phyloP scores from a whole-genome alignment of 1,140 invertebrate genomes.

The Drosophila azteca region DNA sequence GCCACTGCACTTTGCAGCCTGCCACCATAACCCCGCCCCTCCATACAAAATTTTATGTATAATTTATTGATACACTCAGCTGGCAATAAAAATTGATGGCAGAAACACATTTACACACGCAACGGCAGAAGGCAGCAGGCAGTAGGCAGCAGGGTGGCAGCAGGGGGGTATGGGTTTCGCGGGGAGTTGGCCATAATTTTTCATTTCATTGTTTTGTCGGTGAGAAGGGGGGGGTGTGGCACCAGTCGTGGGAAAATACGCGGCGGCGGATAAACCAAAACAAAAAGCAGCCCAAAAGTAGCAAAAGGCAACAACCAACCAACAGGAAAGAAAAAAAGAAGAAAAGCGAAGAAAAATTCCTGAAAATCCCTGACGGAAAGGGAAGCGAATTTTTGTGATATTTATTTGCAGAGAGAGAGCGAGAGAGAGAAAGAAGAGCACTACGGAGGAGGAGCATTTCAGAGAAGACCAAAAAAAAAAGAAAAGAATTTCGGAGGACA shows the following conservation, averaged over 20 bases:
- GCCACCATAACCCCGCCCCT: no score
- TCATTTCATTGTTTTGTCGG: constrained; percentile 75
- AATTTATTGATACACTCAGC: constrained; percentile 81
- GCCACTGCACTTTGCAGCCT: constrained; percentile 35
- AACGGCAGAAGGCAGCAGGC: constrained; percentile 2
- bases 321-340: constrained; percentile 29
- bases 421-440: constrained; percentile 11
- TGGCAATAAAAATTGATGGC: constrained; percentile 80
- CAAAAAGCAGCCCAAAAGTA: constrained; percentile 55
- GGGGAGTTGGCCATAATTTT: constrained; percentile 63
- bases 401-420: constrained; percentile 62
- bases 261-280: constrained; percentile 63
- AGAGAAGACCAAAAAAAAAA: no score
- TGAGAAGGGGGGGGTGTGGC: not conserved
- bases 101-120: constrained; percentile 75
- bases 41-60: constrained; percentile 65
- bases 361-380: constrained; percentile 73
- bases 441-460: no score
- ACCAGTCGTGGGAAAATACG: constrained; percentile 59
- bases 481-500: no score
- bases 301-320: constrained; percentile 29
- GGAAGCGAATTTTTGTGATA: constrained; percentile 73
- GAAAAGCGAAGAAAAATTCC: constrained; percentile 38
- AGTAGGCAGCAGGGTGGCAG: no score
- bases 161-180: constrained; percentile 1